Evolutionary conservation across 2,113 vertebrate species (phyloP).

Genomic region (Oophaga pumilio): DNA sequence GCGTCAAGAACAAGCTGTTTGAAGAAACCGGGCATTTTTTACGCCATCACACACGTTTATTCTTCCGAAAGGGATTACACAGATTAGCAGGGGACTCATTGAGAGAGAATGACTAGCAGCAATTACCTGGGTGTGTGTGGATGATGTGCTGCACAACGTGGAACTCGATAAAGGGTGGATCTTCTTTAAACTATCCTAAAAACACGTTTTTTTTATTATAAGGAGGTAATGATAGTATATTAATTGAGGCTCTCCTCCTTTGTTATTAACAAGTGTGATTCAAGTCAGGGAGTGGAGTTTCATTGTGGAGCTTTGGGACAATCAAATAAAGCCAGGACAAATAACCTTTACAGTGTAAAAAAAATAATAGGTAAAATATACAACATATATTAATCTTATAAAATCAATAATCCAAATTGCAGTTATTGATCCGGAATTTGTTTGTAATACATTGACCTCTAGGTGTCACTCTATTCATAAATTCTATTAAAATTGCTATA

Average conservation of each 20-base stretch:
- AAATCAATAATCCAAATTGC: not conserved
- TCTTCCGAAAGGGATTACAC: conserved; percentile 34
- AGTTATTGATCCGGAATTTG: not conserved
- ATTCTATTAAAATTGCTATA: not conserved
- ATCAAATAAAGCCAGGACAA: not conserved
- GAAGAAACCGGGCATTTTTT: conserved; percentile 16
- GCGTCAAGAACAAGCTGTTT: not conserved
- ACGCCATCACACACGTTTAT: conserved; percentile 19
- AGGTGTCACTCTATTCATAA: not conserved
- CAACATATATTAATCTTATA: not conserved
- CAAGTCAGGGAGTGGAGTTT: conserved; percentile 4
- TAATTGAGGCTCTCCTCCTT: not conserved
- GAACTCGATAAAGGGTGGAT: conserved; percentile 18
- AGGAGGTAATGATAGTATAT: not conserved
- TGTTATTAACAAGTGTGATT: conserved; percentile 24
- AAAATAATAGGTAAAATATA: not conserved
- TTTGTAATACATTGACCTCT: not conserved
- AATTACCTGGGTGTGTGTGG: conserved; percentile 43
- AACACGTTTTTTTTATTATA: not conserved
- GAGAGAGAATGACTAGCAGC: conserved; percentile 16
- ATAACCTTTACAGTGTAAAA: not conserved
- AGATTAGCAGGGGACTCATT: conserved; percentile 26
- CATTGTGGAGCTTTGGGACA: not conserved
- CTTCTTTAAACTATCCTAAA: not conserved
- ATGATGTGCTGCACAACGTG: not conserved